phyloP scores from a whole-genome alignment of 2,797 vertebrate genomes.

The Mionectes olivaceus region DNA sequence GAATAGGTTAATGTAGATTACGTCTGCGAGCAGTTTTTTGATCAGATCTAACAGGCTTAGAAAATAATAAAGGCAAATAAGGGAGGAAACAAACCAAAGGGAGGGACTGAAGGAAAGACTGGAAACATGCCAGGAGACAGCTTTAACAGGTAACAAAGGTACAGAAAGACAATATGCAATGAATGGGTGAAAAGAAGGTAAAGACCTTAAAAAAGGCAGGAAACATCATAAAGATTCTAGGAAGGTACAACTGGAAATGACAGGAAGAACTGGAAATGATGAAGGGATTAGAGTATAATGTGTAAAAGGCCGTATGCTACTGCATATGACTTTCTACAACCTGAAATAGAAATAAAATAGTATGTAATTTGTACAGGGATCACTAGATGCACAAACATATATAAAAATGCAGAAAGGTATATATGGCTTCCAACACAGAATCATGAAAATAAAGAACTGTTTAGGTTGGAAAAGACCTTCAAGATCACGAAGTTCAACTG shows the following conservation, averaged over 20 bases:
- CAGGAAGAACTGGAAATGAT: neutral
- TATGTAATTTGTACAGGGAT: neutral
- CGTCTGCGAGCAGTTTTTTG: neutral
- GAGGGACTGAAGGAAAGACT: neutral
- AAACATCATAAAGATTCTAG: neutral
- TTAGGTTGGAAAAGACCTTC: neutral
- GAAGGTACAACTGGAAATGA: neutral
- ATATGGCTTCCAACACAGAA: neutral
- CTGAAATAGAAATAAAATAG: neutral
- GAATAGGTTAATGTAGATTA: neutral
- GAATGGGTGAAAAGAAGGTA: neutral
- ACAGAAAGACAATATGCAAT: neutral
- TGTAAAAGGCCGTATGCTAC: neutral
- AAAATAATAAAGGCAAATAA: neutral
- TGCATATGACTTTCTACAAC: neutral
- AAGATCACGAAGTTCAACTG: neutral
- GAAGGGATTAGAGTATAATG: neutral
- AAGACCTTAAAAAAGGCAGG: neutral
- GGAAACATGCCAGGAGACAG: neutral
- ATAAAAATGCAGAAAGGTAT: neutral
- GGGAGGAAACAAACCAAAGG: neutral
- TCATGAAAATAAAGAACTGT: neutral
- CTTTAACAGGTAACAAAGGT: neutral
- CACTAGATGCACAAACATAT: neutral
- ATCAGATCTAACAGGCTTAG: neutral